Base-by-base conservation (phyloP, 2,113 vertebrate genomes). In the Cromileptes altivelis region DNA sequence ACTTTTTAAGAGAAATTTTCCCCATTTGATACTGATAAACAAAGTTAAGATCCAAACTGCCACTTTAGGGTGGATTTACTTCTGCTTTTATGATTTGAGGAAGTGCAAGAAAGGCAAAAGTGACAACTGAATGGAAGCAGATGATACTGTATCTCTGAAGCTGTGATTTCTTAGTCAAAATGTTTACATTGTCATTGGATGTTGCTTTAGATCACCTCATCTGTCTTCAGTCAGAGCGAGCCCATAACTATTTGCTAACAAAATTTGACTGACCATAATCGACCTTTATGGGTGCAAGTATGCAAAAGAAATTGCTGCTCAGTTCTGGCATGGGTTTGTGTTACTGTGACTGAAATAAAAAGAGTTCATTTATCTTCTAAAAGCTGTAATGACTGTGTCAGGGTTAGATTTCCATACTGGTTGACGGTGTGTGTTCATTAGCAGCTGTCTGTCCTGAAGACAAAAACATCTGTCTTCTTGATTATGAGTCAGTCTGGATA, bases 391-490 rank as follows among this genome's bases (percentile, higher is more conserved):
- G 10, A 49, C 30, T 40, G 17, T 37, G 3, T 53, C 21, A 23
- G 14, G 47, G 27, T 25, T n/a, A 3, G 4, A 23, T 30, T 71
- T 71, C 33, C n/a, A 42, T 30, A n/a, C 27, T 11, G 17, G 2
- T 76, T 5, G 4, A 18, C 1, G 0, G 4, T 50, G n/a, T 55
- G 3, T 49, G 23, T 72, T 67, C 8, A 56, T 50, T 18, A 9
- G 19, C 60, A 42, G 33, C 19, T 30, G 23, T 63, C 18, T 27
- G 53, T 62, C 60, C 40, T 45, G 4, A 73, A 13, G 50, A 18
- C 56, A 49, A 33, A 75, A 71, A 19, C 53, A 30, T 67, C 18
- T 18, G 50, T 73, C 72, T 60, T 49, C 9, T 80, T 67, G 47
- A 21, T 52, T 53, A 3, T 74, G 52, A 70, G 47, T 80, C 58